Percentiles rank a stretch among this genome's conserved stretches.
These are phyloP conservation scores for Leptosomus discolor DNA, from an alignment of 2,113 vertebrate genomes.

Conservation along the genomic window DNA sequence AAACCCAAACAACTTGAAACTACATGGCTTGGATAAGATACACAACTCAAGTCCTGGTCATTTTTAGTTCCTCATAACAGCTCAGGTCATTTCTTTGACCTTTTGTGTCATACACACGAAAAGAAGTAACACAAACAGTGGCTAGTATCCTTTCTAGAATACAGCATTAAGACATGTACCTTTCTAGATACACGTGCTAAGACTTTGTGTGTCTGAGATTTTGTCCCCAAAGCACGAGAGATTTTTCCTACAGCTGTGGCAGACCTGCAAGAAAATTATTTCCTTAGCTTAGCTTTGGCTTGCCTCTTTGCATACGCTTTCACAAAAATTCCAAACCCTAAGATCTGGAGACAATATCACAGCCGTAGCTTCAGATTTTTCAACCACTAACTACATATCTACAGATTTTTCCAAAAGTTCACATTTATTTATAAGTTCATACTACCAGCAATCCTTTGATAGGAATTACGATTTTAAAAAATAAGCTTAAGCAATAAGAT, in stretches of 20 bases:
- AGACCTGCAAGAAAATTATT: neutral
- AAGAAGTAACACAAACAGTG: neutral
- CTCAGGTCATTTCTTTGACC: neutral
- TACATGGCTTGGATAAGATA: neutral
- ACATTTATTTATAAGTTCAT: conserved; percentile 61
- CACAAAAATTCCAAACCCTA: neutral
- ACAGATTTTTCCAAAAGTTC: conserved; percentile 55
- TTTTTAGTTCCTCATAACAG: neutral
- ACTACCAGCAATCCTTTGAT: conserved; percentile 31
- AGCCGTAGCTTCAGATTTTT: neutral
- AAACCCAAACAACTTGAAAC: neutral
- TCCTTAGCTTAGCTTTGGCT: neutral
- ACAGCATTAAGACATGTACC: neutral
- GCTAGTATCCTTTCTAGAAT: neutral
- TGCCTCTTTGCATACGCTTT: neutral
- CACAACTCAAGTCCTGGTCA: neutral
- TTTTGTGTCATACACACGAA: neutral
- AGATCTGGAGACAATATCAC: neutral
- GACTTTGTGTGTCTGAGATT: neutral
- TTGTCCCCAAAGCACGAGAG: neutral
- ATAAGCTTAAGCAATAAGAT: conserved; percentile 46
- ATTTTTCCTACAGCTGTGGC: neutral
- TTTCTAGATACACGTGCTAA: fast-evolving
- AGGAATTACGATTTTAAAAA: conserved; percentile 35
- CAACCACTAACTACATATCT: conserved; percentile 37